Evolutionary conservation across 2,797 vertebrate species (phyloP).

Genomic region (Galaxias olidus): DNA sequence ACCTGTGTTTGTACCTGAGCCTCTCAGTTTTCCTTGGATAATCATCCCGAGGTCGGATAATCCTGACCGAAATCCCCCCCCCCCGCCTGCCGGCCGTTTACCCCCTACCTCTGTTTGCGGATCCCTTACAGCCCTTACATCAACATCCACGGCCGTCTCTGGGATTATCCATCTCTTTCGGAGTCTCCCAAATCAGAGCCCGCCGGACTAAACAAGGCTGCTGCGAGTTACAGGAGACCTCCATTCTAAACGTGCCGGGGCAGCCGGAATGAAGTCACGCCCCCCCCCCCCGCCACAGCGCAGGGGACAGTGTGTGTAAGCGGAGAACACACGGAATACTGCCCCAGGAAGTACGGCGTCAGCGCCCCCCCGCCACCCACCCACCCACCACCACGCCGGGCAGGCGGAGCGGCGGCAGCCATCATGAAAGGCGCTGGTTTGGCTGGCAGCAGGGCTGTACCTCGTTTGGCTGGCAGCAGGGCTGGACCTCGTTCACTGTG

Average conservation of each 20-base stretch:
- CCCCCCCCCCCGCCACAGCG: constrained; percentile 32
- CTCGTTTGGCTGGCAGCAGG: constrained; percentile 43
- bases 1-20: constrained; percentile 59
- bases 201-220: constrained; percentile 49
- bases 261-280: constrained; percentile 44
- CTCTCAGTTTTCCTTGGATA: constrained; percentile 60
- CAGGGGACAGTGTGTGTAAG: constrained; percentile 44
- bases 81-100: constrained; percentile 23
- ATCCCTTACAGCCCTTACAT: constrained; percentile 65
- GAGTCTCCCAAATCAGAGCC: constrained; percentile 45
- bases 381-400: constrained; percentile 15
- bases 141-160: constrained; percentile 40
- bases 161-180: constrained; percentile 22
- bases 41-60: constrained; percentile 71
- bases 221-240: constrained; percentile 40
- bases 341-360: constrained; percentile 42
- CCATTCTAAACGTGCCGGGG: constrained; percentile 51
- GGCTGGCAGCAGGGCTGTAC: constrained; percentile 38
- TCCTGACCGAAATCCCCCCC: constrained; percentile 71
- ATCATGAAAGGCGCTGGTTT: constrained; percentile 57
- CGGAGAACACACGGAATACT: constrained; percentile 49
- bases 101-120: constrained; percentile 60
- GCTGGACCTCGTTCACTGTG: constrained; percentile 41
- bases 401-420: constrained; percentile 39
- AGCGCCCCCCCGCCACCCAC: too few species aligned